Percentiles rank a stretch among this genome's conserved stretches.
These are phyloP conservation scores for Agelastica alni DNA, from an alignment of 2,888 invertebrate species.

Conservation along the genomic window DNA sequence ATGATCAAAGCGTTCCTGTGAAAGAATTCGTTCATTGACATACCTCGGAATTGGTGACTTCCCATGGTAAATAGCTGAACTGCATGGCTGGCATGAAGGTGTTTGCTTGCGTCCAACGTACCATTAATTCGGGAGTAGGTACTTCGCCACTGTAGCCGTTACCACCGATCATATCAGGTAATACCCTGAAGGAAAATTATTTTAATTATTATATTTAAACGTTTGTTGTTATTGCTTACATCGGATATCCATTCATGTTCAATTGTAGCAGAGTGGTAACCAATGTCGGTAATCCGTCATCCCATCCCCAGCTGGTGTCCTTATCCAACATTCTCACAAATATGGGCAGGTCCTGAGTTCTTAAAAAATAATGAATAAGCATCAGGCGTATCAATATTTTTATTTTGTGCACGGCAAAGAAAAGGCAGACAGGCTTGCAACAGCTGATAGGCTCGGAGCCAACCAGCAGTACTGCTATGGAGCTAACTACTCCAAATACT, in stretches of 20 bases:
- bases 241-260: slow-evolving; percentile 58
- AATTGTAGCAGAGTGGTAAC: slow-evolving; percentile 72
- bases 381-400: too few species aligned
- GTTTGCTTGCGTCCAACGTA: slow-evolving; percentile 79
- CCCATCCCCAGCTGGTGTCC: slow-evolving; percentile 69
- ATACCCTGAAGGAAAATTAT: slow-evolving; percentile 55
- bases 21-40: background rate
- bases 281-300: slow-evolving; percentile 73
- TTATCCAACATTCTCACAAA: slow-evolving; percentile 81
- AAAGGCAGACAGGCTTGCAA: too few species aligned
- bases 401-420: too few species aligned
- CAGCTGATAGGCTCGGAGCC: too few species aligned
- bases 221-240: slow-evolving; percentile 48
- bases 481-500: too few species aligned
- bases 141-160: slow-evolving; percentile 49
- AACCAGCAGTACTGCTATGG: too few species aligned
- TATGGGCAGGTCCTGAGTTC: slow-evolving; percentile 70
- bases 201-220: too few species aligned
- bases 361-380: slow-evolving; percentile 47
- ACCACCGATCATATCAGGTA: slow-evolving; percentile 82
- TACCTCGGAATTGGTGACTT: slow-evolving; percentile 55
- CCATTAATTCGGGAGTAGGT: slow-evolving; percentile 66
- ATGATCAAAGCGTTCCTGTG: too few species aligned
- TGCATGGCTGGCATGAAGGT: slow-evolving; percentile 80
- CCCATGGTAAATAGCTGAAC: slow-evolving; percentile 81